Evolutionary conservation across 2,797 vertebrate genomes (phyloP).

Genomic region (Cossypha dichroa): DNA sequence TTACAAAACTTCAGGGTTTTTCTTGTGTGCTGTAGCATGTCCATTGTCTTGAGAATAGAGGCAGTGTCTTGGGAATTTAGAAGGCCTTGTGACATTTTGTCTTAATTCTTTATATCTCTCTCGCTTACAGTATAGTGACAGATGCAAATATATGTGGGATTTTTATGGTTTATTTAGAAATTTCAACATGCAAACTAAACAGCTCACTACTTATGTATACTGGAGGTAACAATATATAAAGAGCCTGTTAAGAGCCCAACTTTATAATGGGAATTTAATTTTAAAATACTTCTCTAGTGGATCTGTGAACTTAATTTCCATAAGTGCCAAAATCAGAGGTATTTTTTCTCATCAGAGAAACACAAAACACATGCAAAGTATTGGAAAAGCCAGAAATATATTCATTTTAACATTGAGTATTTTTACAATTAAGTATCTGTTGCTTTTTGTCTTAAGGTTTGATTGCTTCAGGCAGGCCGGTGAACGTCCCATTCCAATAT

Average conservation of each 20-base stretch:
- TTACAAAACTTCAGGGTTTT: background rate
- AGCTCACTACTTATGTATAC: background rate
- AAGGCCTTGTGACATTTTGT: background rate
- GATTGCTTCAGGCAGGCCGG: background rate
- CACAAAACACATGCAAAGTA: background rate
- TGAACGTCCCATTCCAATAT: background rate
- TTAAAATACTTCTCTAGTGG: background rate
- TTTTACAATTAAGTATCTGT: background rate
- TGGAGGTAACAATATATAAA: background rate
- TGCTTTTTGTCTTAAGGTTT: background rate
- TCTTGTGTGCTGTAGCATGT: background rate
- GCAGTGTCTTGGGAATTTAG: background rate
- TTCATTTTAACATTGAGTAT: background rate
- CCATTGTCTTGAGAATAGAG: background rate
- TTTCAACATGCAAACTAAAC: background rate
- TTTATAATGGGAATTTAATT: background rate
- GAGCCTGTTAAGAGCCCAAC: background rate
- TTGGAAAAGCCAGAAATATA: background rate
- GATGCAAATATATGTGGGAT: background rate
- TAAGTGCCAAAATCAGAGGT: background rate
- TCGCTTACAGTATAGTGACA: background rate
- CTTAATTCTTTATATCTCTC: background rate
- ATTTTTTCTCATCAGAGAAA: background rate
- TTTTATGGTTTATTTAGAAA: background rate
- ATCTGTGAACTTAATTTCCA: background rate